These are phyloP conservation scores for Punctoribates punctum DNA, from an alignment of 2,888 invertebrate genomes.

Conservation along the genomic window DNA sequence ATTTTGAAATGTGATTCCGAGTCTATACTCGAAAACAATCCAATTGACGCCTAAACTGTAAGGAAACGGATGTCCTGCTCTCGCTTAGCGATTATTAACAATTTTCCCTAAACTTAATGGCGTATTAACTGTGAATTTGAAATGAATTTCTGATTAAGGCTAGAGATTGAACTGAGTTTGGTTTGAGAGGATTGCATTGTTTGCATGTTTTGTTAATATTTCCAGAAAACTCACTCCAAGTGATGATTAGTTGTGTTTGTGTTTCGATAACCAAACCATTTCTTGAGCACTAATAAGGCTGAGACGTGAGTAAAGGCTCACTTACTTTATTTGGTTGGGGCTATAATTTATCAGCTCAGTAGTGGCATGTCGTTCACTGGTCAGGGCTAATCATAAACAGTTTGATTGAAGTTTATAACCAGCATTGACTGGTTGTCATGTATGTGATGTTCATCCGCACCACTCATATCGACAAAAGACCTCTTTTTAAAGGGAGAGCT, in stretches of 20 bases:
- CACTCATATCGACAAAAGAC: conserved; percentile 3
- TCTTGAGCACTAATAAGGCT: background rate
- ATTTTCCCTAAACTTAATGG: background rate
- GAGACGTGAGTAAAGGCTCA: background rate
- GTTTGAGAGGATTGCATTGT: background rate
- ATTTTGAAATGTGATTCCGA: background rate
- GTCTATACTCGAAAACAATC: background rate
- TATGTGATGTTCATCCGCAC: background rate
- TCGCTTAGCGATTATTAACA: conserved; percentile 3
- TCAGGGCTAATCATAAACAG: conserved; percentile 10
- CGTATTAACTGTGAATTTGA: background rate
- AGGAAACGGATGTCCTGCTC: conserved; percentile 33
- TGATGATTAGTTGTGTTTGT: background rate
- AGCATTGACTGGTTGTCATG: background rate
- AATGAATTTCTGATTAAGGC: too few species aligned
- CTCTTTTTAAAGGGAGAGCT: background rate
- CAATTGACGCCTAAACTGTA: background rate
- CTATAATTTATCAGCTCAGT: conserved; percentile 9
- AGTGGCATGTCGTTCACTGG: background rate
- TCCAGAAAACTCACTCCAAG: background rate
- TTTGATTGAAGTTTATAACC: background rate
- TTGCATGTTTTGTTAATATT: background rate
- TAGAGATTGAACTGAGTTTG: background rate
- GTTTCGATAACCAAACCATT: background rate
- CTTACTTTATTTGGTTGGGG: background rate